Evolutionary conservation across 2,888 invertebrate species (phyloP).

Genomic region (Macaria notata): DNA sequence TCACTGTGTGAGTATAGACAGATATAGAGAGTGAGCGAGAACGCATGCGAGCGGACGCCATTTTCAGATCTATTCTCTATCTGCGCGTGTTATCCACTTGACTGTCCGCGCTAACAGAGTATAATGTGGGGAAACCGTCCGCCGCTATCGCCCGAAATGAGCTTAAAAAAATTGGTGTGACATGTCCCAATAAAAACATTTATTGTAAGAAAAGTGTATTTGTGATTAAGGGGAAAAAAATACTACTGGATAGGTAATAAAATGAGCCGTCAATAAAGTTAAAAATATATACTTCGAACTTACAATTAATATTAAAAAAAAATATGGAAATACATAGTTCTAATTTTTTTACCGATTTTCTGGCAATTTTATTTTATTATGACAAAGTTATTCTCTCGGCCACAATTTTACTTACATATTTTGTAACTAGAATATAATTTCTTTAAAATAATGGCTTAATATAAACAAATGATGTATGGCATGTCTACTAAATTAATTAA

Average conservation of each 20-base stretch:
- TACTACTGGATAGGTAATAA: not conserved
- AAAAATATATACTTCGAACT: not conserved
- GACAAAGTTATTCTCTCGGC: not conserved
- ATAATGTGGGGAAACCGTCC: not conserved
- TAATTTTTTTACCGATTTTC: not conserved
- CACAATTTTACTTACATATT: not conserved
- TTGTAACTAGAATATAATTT: not conserved
- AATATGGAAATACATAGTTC: not conserved
- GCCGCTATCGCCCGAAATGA: not conserved
- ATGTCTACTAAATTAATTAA: not conserved
- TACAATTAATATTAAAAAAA: not conserved
- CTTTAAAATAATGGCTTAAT: not conserved
- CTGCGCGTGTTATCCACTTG: too few species aligned
- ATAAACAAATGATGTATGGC: not conserved
- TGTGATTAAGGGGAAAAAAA: not conserved
- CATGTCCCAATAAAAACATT: not conserved
- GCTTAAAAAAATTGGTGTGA: not conserved
- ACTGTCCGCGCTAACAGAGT: not conserved
- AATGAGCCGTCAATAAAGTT: not conserved
- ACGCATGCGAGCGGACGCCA: too few species aligned
- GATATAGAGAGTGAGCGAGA: too few species aligned
- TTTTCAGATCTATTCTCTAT: too few species aligned
- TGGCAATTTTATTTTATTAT: not conserved
- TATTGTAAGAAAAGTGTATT: not conserved
- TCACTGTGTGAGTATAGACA: too few species aligned